Evolutionary conservation across 2,113 vertebrate genomes (phyloP), one percentile per base, ranked within the genome.

Genomic region (Sardina pilchardus): DNA sequence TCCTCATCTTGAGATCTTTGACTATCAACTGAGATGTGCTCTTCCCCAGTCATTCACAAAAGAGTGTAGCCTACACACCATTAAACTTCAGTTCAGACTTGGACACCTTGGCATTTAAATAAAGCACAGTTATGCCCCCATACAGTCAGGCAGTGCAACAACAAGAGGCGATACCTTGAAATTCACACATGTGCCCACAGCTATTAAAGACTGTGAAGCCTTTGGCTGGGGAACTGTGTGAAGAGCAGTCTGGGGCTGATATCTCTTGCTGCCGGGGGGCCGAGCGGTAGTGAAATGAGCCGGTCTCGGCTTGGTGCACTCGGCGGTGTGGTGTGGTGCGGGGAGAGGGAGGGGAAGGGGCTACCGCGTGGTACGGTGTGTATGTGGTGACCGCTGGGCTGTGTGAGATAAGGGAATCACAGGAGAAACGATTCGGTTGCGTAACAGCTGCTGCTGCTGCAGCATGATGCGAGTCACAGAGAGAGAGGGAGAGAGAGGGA

Each of bases 381-480:
- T 71, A 12, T 1, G 53, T 9, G n/a, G 24, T 8, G n/a, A 34
- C 63, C n/a, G 34, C 50, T 24, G n/a, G 75, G 14, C 39, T 59
- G 6, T 43, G 48, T 43, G 78, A 30, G 50, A 78, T 47, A 50
- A 71, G 67, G 17, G 47, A 59, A 24, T 26, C 24, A 5, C 30
- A 19, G 43, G 6, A 9, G 12, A 59, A 43, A 5, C 63, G 14
- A 34, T 24, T 42, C 19, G 14, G 30, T 50, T 75, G 47, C 30
- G 7, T 83, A 67, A 43, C 39, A 26, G 19, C 82, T 86, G 85
- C 45, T 26, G 6, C 44, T 47, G 44, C 85, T 45, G 48, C 17
- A 56, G 53, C 43, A 44, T 7, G 42, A 44, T 83, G 43, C 9
- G 9, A 82, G 43, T 59, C 39, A 24, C 42, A 50, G 30, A 10